Evolutionary conservation across 2,113 vertebrate species (phyloP).

Genomic region (Psilopogon haemacephalus): DNA sequence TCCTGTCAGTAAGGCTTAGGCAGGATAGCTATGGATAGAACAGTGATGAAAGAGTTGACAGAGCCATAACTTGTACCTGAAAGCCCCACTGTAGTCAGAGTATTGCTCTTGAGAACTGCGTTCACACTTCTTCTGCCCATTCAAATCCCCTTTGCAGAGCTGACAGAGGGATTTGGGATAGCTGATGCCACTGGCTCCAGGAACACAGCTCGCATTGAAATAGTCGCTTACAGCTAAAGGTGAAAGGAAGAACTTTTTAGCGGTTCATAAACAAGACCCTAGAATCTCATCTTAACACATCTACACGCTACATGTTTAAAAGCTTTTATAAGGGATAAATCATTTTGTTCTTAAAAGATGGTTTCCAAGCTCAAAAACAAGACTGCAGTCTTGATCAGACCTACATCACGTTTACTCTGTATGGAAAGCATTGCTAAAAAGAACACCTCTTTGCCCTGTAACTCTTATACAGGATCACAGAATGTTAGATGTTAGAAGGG

Average conservation of each 20-base stretch:
- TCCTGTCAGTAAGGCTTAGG: background rate
- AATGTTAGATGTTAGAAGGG: no score
- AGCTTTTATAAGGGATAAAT: background rate
- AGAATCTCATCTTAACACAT: background rate
- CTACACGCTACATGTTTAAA: background rate
- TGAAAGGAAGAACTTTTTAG: background rate
- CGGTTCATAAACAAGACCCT: background rate
- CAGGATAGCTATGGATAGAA: background rate
- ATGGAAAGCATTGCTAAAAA: accelerated
- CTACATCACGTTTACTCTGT: background rate
- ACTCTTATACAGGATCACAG: background rate
- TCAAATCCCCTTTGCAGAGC: constrained; percentile 80
- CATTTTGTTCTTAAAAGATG: background rate
- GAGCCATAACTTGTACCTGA: constrained; percentile 80
- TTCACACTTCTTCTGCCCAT: constrained; percentile 76
- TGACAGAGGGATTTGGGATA: constrained; percentile 82
- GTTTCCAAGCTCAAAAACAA: background rate
- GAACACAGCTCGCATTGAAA: constrained; percentile 89
- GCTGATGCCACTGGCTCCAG: constrained; percentile 75
- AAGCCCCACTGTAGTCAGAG: constrained; percentile 87
- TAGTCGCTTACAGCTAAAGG: constrained; percentile 85
- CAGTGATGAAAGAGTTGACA: background rate
- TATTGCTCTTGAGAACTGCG: constrained; percentile 78
- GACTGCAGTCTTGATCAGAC: background rate
- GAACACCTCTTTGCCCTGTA: background rate